Base-by-base conservation (phyloP, 1,140 invertebrate genomes). In the Leguminivora glycinivorella region DNA sequence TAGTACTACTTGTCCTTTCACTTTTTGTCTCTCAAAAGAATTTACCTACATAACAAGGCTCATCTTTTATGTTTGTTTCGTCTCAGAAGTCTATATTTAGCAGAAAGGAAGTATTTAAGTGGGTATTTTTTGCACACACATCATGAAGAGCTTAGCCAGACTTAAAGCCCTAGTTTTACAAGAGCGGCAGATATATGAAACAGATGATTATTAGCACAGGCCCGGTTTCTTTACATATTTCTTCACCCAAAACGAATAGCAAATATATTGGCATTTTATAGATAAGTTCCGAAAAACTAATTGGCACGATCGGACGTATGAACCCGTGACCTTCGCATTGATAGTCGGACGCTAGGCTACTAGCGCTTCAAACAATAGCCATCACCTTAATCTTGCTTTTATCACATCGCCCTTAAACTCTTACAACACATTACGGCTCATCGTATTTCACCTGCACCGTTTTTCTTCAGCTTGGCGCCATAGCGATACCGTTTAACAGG, bases 21-120 rank as follows among this genome's bases (percentile, higher is more conserved):
- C 34, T 68, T 43, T 68, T 68, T 43, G 43, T 24, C 14, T 68
- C 67, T 43, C 14, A 26, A 40, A 63, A 40, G 10, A 68, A 40
- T 68, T 56, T 38, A 60, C 67, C 66, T 71, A 76, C 75, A 72
- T n/a, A n/a, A n/a, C n/a, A 73, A 43, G 60, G 24, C 7, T 52
- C 10, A 52, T 22, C 6, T 19, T 52, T 9, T 52, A n/a, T 9
- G 19, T 52, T 52, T 22, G 22, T 22, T 22, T 22, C 7, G 7
- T 52, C n/a, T 10, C 47, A 52, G n/a, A 52, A 22, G n/a, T 52
- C 17, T 52, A 22, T 52, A 52, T 52, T 52, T 22, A 52, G 47
- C 19, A 47, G 2, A 38, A 38, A 38, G 34, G 2, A 14, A 38
- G 34, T 38, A 38, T 38, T n/a, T n/a, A n/a, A n/a, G n/a, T n/a